Percentiles rank a stretch among this genome's conserved stretches.
Evolutionary conservation across 2,113 vertebrate genomes (phyloP).

Genomic region (Epinephelus fuscoguttatus): DNA sequence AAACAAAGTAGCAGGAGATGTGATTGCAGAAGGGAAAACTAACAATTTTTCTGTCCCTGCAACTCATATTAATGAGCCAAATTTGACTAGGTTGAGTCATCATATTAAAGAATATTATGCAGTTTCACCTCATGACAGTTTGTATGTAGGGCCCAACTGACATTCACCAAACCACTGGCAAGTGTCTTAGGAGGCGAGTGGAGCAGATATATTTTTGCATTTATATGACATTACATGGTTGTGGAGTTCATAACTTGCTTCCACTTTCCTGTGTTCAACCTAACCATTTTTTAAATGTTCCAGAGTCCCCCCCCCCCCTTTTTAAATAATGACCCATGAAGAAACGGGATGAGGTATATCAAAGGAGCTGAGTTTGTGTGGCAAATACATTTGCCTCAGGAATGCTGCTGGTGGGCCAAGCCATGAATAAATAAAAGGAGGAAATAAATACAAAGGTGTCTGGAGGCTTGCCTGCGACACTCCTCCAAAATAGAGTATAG

Average conservation of each 20-base stretch:
- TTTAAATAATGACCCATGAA: conserved; percentile 76
- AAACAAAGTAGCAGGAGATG: neutral
- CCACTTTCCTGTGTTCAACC: conserved; percentile 34
- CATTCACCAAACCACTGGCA: conserved; percentile 9
- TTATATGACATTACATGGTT: conserved; percentile 15
- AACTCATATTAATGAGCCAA: conserved; percentile 9
- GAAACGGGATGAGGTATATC: conserved; percentile 70
- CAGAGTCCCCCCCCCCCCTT: neutral
- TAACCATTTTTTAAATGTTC: conserved; percentile 45
- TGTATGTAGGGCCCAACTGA: neutral
- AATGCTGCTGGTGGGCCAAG: conserved; percentile 53
- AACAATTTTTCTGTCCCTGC: neutral
- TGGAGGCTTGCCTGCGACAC: conserved; percentile 54
- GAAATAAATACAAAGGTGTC: conserved; percentile 73
- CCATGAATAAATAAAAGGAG: conserved; percentile 80
- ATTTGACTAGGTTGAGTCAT: conserved; percentile 6
- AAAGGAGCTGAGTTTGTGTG: conserved; percentile 69
- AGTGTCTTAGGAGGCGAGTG: conserved; percentile 4
- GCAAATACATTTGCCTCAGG: conserved; percentile 69
- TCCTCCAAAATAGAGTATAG: conserved; percentile 55
- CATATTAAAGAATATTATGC: neutral
- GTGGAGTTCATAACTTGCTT: conserved; percentile 30
- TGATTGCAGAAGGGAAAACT: neutral
- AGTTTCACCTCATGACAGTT: neutral
- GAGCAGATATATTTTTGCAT: neutral